Evolutionary conservation across 2,113 vertebrate genomes (phyloP), one percentile per base, ranked within the genome.

Genomic region (Riparia riparia): DNA sequence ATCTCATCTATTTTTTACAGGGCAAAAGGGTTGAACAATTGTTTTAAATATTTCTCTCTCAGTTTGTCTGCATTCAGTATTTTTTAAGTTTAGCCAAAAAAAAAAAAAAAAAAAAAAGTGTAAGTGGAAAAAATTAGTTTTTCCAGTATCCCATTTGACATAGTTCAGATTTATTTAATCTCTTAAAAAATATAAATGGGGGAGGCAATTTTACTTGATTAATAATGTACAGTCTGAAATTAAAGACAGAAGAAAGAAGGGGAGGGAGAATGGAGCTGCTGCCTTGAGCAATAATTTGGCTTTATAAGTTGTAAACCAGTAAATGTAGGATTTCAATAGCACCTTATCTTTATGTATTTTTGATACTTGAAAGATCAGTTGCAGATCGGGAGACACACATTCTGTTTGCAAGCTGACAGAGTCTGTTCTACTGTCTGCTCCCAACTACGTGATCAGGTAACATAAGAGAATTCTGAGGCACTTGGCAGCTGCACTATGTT

Each of bases 371-470:
- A 93, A 93, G 54, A 78, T 96, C 53, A 71, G 51, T 42, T 92
- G 88, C 83, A 86, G 95, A 86, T 81, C 8, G 1, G 85, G 76
- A 92, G 82, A 90, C 84, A 22, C 2, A 1, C 17, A 0, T 89
- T 92, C 93, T 93, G 90, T 92, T 94, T 95, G 92, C 85, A 93
- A 90, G 92, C 79, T 89, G 95, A 92, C 93, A 92, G 50, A 93
- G 79, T 95, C 95, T 96, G 95, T 91, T 86, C 88, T 95, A 71
- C 88, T 88, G 77, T 60, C 93, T 96, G 93, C 82, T 97, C 88
- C 65, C 71, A 63, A 10, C 74, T 77, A 96, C 93, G 90, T 96
- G 96, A 97, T 90, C 90, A 94, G 96, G 93, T 96, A 95, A 83
- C 45, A 47, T 60, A 94, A 92, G 90, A 93, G 71, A 86, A 88